Conservation (phyloP, 1,140 invertebrate genomes). For the Dryas iulia region DNA sequence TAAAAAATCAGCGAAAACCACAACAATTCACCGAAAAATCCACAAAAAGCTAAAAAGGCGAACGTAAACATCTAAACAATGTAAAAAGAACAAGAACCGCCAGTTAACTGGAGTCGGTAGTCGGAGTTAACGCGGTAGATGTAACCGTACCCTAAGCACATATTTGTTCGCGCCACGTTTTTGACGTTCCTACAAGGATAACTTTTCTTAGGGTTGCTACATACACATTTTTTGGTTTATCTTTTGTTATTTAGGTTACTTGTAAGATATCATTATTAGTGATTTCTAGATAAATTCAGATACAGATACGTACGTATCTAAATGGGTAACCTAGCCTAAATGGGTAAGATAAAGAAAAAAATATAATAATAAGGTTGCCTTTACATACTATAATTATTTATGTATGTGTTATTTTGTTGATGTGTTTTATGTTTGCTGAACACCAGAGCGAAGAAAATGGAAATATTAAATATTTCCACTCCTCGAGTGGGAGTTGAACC, state of each 20-base stretch:
- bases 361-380: no score
- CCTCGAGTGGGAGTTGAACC: no score
- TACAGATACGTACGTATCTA: no score
- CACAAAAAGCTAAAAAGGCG: neutral
- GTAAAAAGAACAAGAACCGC: constrained; percentile 23
- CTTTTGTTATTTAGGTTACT: neutral
- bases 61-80: constrained; percentile 18
- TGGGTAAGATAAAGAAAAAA: no score
- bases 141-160: constrained; percentile 55
- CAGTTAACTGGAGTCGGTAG: constrained; percentile 11
- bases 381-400: no score
- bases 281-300: no score
- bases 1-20: neutral
- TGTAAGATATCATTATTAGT: no score
- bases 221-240: neutral
- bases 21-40: neutral
- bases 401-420: no score
- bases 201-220: constrained; percentile 70
- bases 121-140: constrained; percentile 27
- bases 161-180: constrained; percentile 75
- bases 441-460: no score
- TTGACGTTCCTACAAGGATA: constrained; percentile 63
- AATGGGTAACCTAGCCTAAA: no score
- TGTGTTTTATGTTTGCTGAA: no score
- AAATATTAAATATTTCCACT: no score